Evolutionary conservation across 2,797 vertebrate genomes (phyloP), one percentile per base, ranked within the genome.

Genomic region (Garrulus glandarius): DNA sequence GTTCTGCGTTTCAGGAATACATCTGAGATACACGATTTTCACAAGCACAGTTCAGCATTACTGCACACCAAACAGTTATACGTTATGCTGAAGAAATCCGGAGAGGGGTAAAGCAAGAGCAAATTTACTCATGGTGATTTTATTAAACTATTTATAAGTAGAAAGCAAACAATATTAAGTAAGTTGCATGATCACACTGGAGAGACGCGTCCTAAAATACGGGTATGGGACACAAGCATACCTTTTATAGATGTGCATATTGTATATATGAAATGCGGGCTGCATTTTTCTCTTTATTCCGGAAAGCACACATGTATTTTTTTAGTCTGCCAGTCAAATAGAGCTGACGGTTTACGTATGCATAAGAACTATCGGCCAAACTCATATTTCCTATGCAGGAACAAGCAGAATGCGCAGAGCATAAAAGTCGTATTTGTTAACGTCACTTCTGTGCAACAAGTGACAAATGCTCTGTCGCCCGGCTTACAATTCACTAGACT

Each of bases 41-140:
- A 36, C 22, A 46, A 70, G 22, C 43, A 14, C 22, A 19, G 30
- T 8, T 78, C 41, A 50, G 30, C 16, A 4, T 59, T 72, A 44
- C 8, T 55, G 47, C 37, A 24, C 24, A 23, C 8, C 36, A 27
- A 47, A 21, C 1, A 37, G 17, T 63, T 70, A 23, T 1, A 47
- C 0, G 0, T 26, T 47, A 27, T 21, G 11, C 15, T 61, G 76
- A 49, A 84, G 34, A 88, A 93, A 47, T 47, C 27, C 0, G 2
- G 19, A 6, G 11, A 4, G 1, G 1, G 3, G 4, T 5, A 6
- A 26, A 29, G 9, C 21, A 49, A 49, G 4, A 49, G 5, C 3
- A 72, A 64, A 46, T 72, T 50, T 34, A 41, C 18, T 34, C 2
- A 9, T 63, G 65, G 3, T 46, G 19, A 16, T 78, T 82, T 83